Evolutionary conservation across 2,888 invertebrate species (phyloP).

Genomic region (Ecdyonurus torrentis): DNA sequence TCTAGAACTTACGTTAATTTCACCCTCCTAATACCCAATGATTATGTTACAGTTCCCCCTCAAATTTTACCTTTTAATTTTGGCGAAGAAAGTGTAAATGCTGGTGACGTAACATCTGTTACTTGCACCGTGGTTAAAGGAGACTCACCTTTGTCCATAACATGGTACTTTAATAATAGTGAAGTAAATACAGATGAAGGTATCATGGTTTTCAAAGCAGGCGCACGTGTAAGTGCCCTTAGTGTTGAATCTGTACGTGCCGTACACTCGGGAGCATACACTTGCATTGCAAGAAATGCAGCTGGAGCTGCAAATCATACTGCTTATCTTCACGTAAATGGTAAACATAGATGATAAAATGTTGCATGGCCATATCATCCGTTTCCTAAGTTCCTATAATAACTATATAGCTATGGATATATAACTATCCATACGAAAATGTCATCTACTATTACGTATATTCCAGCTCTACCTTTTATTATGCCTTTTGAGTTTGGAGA

Average conservation of each 20-base stretch:
- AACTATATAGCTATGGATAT: neutral
- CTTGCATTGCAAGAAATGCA: slow-evolving; percentile 47
- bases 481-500: slow-evolving; percentile 13
- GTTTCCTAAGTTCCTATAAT: neutral
- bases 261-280: slow-evolving; percentile 52
- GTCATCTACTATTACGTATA: neutral
- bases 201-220: slow-evolving; percentile 44
- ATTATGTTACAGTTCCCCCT: slow-evolving; percentile 33
- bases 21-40: neutral
- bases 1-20: neutral
- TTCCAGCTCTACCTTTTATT: slow-evolving; percentile 14
- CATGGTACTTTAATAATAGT: slow-evolving; percentile 50
- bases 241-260: slow-evolving; percentile 44
- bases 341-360: slow-evolving; percentile 9
- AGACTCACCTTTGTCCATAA: slow-evolving; percentile 51
- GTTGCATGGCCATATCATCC: neutral
- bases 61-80: slow-evolving; percentile 44
- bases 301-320: slow-evolving; percentile 46
- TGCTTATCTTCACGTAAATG: slow-evolving; percentile 38
- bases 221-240: slow-evolving; percentile 40
- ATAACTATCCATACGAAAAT: neutral
- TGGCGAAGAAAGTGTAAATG: slow-evolving; percentile 40
- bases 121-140: slow-evolving; percentile 47
- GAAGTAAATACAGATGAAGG: slow-evolving; percentile 32
- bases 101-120: slow-evolving; percentile 44